Base-by-base conservation (phyloP, 2,888 invertebrate genomes). In the Periphyllus acericola region DNA sequence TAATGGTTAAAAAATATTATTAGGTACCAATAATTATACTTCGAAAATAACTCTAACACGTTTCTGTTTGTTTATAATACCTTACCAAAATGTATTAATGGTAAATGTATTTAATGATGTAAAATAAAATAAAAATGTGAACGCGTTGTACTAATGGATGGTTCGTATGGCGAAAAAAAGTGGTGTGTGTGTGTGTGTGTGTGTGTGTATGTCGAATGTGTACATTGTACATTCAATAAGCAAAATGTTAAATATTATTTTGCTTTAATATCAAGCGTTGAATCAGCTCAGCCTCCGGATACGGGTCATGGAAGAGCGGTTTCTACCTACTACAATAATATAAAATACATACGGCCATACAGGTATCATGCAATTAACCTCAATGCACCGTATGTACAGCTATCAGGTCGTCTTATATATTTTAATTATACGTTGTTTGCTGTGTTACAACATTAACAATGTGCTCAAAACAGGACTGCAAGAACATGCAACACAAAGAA, bases 291-390 rank as follows among this genome's bases (percentile, higher is more conserved):
- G 87, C 87, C 87, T 80, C 80, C 81, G 87, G 87, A 60, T 81
- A 75, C 87, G 40, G 87, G 87, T 87, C 87, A 81, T 80, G 81
- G 74, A 87, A 87, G 81, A 87, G 81, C 74, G 74, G 81, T 87
- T 87, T 81, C 80, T 87, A 74, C 66, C 87, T 80, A 74, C 60
- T 80, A 40, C 66, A 66, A 86, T 75, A 75, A 66, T 71, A 86
- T 84, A 76, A 60, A 80, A 86, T 25, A 72, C 34, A 29, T 55
- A 60, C 79, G 25, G 25, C 55, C 34, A 36, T 55, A 40, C 79
- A 55, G 25, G 86, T 74, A 55, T 60, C 79, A 29, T 81, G 81
- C 60, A 87, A 87, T 87, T 87, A 87, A 81, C 87, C 87, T 87
- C 66, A 66, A 81, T 74, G 87, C n/a, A 74, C 60, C 34, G n/a